Evolutionary conservation across 2,113 vertebrate genomes (phyloP).

Genomic region (Corapipo altera): DNA sequence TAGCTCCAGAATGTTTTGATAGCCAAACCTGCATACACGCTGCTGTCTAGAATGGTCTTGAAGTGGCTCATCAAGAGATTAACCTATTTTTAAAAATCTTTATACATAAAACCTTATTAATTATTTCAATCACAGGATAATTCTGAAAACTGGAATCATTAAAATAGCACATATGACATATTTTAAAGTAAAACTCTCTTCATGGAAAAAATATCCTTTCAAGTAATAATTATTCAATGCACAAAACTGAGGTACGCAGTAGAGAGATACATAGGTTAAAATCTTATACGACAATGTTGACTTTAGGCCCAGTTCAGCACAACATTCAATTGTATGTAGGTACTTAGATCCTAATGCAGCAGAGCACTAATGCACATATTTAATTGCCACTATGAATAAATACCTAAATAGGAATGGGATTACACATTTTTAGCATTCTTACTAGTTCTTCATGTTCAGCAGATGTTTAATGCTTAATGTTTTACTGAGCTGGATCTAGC

Average conservation of each 20-base stretch:
- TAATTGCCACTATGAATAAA: constrained; percentile 43
- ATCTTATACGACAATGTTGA: not conserved
- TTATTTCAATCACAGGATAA: constrained; percentile 1
- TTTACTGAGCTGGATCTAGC: not conserved
- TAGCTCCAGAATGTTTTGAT: not conserved
- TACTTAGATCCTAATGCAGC: constrained; percentile 20
- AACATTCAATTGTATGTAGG: not conserved
- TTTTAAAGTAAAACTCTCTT: not conserved
- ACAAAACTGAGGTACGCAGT: not conserved
- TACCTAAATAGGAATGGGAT: constrained; percentile 15
- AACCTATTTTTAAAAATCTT: not conserved
- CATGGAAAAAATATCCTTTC: not conserved
- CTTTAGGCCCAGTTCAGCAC: not conserved
- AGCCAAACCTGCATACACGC: not conserved
- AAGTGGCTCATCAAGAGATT: not conserved
- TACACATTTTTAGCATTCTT: constrained; percentile 16
- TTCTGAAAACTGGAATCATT: not conserved
- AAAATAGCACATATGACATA: not conserved
- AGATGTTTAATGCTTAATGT: not conserved
- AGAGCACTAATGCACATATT: constrained; percentile 24
- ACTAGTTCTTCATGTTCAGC: not conserved
- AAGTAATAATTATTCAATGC: constrained; percentile 10
- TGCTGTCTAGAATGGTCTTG: not conserved
- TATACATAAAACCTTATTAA: not conserved
- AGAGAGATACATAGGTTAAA: constrained; percentile 36